Conservation (phyloP, 1,140 invertebrate genomes). For the Rhagoletis pomonella region DNA sequence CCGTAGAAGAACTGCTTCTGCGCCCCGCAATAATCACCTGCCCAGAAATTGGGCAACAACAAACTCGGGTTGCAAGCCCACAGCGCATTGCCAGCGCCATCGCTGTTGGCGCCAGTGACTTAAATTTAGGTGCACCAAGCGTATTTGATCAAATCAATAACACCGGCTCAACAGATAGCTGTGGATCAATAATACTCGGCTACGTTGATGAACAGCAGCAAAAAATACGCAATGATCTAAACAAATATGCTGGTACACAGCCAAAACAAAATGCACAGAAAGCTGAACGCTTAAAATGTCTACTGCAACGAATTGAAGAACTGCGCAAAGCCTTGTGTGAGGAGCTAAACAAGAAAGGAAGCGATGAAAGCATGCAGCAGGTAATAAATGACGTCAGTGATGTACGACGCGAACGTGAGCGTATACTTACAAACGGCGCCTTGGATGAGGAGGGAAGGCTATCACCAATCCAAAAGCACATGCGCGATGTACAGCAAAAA, state of each 20-base stretch:
- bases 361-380: slow-evolving; percentile 60
- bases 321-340: slow-evolving; percentile 59
- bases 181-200: slow-evolving; percentile 65
- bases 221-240: slow-evolving; percentile 64
- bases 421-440: slow-evolving; percentile 56
- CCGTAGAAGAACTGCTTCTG: slow-evolving; percentile 66
- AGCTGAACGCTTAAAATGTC: slow-evolving; percentile 59
- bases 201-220: slow-evolving; percentile 70
- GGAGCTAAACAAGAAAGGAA: background rate
- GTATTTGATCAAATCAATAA: slow-evolving; percentile 44
- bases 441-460: background rate
- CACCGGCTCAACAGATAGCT: slow-evolving; percentile 61
- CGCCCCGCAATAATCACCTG: slow-evolving; percentile 69
- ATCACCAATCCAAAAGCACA: slow-evolving; percentile 58
- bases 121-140: slow-evolving; percentile 63
- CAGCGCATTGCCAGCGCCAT: background rate
- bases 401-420: slow-evolving; percentile 62
- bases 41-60: slow-evolving; percentile 60
- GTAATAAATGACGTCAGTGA: slow-evolving; percentile 63
- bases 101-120: slow-evolving; percentile 33
- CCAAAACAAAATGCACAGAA: slow-evolving; percentile 61
- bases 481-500: slow-evolving; percentile 61
- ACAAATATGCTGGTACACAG: slow-evolving; percentile 48
- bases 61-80: background rate
- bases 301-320: slow-evolving; percentile 65